phyloP scores from a whole-genome alignment of 2,888 invertebrate species.

The Papilio gigon region DNA sequence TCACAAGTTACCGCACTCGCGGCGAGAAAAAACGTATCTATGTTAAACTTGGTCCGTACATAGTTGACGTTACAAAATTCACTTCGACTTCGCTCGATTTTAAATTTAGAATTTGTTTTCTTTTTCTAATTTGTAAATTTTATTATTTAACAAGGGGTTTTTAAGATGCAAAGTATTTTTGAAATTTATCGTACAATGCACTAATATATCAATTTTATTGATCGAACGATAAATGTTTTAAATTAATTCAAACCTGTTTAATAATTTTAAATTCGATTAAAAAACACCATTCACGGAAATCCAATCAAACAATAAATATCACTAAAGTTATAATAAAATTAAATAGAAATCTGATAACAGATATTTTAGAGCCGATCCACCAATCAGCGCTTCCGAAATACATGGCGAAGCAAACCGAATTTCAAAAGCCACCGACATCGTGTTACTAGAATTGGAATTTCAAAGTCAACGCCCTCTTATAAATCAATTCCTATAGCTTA shows the following conservation, averaged over 20 bases:
- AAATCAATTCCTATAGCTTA: neutral
- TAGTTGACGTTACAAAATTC: neutral
- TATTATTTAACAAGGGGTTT: neutral
- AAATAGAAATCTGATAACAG: conserved; percentile 47
- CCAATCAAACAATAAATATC: conserved; percentile 51
- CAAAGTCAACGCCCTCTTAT: neutral
- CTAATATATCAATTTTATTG: conserved; percentile 18
- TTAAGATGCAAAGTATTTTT: neutral
- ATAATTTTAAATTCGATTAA: conserved; percentile 28
- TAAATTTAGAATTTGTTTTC: neutral
- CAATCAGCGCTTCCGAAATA: conserved; percentile 47
- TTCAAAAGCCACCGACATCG: conserved; percentile 42
- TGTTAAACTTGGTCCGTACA: neutral
- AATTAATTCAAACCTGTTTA: conserved; percentile 31
- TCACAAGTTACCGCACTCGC: conserved; percentile 31
- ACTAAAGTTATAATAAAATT: conserved; percentile 51
- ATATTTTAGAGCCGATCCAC: conserved; percentile 49
- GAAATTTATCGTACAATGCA: neutral
- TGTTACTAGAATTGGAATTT: conserved; percentile 32
- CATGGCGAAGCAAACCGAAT: conserved; percentile 38
- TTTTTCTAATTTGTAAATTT: neutral
- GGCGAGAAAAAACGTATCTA: conserved; percentile 22
- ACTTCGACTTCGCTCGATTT: neutral
- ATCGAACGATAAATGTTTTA: neutral
- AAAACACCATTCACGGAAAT: conserved; percentile 41